Percentiles rank a stretch among this genome's conserved stretches.
Conservation (phyloP, 2,888 invertebrate species). For the Hypselothyrea guttata region DNA sequence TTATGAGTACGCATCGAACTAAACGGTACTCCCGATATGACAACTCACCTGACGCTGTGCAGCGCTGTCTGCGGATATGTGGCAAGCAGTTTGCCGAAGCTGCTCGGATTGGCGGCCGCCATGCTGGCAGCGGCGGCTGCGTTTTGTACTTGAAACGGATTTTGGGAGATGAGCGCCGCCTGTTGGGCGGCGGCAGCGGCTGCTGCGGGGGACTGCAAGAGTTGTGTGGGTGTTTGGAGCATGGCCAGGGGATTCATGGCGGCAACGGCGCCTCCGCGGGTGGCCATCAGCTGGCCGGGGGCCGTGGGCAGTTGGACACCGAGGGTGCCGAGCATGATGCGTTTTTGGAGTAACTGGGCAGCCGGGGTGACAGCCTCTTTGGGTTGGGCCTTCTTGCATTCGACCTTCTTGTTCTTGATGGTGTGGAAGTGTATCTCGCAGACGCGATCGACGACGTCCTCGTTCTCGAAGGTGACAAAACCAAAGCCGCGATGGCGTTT, state of each 20-base stretch:
- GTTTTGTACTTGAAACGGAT: conserved; percentile 84
- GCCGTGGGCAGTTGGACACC: conserved; percentile 86
- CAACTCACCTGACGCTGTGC: conserved; percentile 81
- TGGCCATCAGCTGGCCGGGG: conserved; percentile 83
- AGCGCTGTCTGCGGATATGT: conserved; percentile 84
- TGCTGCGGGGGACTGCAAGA: conserved; percentile 74
- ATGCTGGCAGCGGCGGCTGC: conserved; percentile 84
- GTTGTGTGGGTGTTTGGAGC: conserved; percentile 83
- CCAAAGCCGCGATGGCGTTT: conserved; percentile 95
- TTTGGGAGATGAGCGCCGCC: conserved; percentile 83
- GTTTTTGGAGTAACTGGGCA: conserved; percentile 86
- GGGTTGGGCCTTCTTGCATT: conserved; percentile 96
- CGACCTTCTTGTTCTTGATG: conserved; percentile 94
- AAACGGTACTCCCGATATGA: too few species aligned
- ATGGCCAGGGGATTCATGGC: conserved; percentile 85
- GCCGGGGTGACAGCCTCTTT: conserved; percentile 92
- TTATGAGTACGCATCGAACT: too few species aligned
- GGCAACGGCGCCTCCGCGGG: conserved; percentile 80
- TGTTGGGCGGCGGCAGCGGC: conserved; percentile 82
- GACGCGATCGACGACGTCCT: conserved; percentile 95
- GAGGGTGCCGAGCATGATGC: conserved; percentile 88
- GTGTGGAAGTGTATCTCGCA: conserved; percentile 97
- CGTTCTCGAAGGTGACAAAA: conserved; percentile 95
- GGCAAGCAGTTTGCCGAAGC: conserved; percentile 87
- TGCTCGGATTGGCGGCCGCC: conserved; percentile 84